These are phyloP conservation scores for Oplegnathus fasciatus DNA, from an alignment of 2,113 vertebrate species.

Conservation along the genomic window DNA sequence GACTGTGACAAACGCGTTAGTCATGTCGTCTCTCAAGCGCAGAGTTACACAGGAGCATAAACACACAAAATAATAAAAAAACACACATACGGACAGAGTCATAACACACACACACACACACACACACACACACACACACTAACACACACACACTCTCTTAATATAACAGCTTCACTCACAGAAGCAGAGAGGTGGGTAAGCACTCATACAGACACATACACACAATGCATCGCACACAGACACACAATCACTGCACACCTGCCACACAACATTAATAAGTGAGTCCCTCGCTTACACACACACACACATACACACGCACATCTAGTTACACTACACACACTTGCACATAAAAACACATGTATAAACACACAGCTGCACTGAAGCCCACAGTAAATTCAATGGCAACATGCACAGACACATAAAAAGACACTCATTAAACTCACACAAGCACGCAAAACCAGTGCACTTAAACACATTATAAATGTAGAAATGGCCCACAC, in stretches of 20 bases:
- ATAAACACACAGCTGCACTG: conserved; percentile 7
- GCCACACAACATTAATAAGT: not conserved
- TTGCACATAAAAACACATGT: not conserved
- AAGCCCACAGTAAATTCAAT: not conserved
- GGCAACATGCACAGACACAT: not conserved
- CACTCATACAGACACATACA: not conserved
- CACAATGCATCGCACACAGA: not conserved
- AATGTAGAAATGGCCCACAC: conserved; percentile 29
- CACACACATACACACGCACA: not conserved
- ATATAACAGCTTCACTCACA: not conserved
- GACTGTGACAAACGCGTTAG: too few species aligned
- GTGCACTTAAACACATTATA: conserved; percentile 13
- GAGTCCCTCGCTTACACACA: not conserved
- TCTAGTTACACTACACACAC: not conserved
- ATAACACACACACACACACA: not conserved
- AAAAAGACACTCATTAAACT: conserved; percentile 8
- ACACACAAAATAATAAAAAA: too few species aligned
- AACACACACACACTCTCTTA: not conserved
- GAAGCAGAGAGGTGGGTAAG: not conserved
- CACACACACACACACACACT: not conserved
- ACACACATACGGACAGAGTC: not conserved
- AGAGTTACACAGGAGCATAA: too few species aligned
- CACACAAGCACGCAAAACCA: not conserved
- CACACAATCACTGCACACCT: not conserved
- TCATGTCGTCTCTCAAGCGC: too few species aligned